Evolutionary conservation across 2,888 invertebrate genomes (phyloP).

Genomic region (Gonocerus acuteangulatus): DNA sequence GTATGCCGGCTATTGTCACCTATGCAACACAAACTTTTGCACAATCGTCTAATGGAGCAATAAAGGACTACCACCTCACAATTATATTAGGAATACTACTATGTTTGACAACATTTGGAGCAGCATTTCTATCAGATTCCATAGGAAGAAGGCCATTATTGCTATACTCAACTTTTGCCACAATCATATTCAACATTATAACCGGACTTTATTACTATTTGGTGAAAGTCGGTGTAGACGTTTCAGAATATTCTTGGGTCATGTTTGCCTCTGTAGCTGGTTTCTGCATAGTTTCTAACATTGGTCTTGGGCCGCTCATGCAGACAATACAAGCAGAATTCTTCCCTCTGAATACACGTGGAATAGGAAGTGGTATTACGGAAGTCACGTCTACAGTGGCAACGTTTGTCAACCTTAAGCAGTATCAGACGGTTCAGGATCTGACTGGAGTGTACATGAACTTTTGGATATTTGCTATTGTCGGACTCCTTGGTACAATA

Average conservation of each 20-base stretch:
- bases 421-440: neutral
- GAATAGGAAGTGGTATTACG: conserved; percentile 28
- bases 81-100: conserved; percentile 29
- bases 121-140: conserved; percentile 30
- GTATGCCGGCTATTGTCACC: conserved; percentile 24
- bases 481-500: conserved; percentile 30
- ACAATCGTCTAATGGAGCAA: conserved; percentile 40
- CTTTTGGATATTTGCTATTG: conserved; percentile 30
- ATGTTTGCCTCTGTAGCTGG: conserved; percentile 24
- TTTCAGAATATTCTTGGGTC: conserved; percentile 26
- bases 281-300: conserved; percentile 28
- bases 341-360: conserved; percentile 31
- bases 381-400: neutral
- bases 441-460: conserved; percentile 35
- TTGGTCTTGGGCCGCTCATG: conserved; percentile 34
- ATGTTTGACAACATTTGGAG: conserved; percentile 26
- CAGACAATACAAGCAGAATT: too few species aligned
- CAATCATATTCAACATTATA: conserved; percentile 16
- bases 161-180: conserved; percentile 26
- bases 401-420: neutral
- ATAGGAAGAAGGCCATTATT: conserved; percentile 32
- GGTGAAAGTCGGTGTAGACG: conserved; percentile 3
- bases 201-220: neutral
- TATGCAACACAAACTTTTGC: conserved; percentile 31
- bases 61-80: conserved; percentile 1